Percentiles rank a stretch among this genome's conserved stretches.
These are phyloP conservation scores for Smithornis capensis DNA, from an alignment of 2,113 vertebrate genomes.

Conservation along the genomic window DNA sequence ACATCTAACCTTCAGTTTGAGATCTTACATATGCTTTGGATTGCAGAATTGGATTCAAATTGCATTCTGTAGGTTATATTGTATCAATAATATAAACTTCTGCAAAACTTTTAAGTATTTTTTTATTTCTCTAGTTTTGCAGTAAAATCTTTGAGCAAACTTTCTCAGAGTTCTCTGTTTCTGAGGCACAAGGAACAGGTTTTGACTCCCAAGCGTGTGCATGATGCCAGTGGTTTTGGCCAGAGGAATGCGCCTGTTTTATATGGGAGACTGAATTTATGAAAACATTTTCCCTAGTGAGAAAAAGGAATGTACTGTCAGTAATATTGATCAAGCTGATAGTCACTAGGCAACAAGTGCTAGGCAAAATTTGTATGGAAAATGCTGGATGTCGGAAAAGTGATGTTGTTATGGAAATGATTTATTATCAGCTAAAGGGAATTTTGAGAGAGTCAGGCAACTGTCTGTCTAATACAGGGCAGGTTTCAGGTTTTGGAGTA, in stretches of 20 bases:
- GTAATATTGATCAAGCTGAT: conserved; percentile 15
- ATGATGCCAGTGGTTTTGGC: background rate
- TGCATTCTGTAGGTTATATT: background rate
- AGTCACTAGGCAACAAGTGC: conserved; percentile 1
- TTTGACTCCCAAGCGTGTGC: background rate
- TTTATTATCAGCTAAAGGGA: conserved; percentile 3
- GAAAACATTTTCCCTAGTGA: background rate
- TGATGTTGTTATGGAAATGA: conserved; percentile 4
- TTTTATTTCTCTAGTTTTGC: background rate
- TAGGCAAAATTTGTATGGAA: background rate
- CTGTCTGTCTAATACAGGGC: background rate
- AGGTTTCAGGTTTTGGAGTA: background rate
- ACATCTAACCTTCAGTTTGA: background rate
- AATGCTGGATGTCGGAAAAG: background rate
- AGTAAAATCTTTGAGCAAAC: background rate
- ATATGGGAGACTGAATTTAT: background rate
- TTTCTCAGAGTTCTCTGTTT: background rate
- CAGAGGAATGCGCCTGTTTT: background rate
- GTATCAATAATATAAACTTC: background rate
- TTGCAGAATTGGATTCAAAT: background rate
- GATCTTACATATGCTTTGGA: background rate
- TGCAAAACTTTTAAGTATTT: background rate
- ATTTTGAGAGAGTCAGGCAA: background rate
- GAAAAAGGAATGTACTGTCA: background rate
- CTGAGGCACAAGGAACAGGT: background rate